Conservation (phyloP, 2,888 invertebrate species). For the Conops quadrifasciatus region DNA sequence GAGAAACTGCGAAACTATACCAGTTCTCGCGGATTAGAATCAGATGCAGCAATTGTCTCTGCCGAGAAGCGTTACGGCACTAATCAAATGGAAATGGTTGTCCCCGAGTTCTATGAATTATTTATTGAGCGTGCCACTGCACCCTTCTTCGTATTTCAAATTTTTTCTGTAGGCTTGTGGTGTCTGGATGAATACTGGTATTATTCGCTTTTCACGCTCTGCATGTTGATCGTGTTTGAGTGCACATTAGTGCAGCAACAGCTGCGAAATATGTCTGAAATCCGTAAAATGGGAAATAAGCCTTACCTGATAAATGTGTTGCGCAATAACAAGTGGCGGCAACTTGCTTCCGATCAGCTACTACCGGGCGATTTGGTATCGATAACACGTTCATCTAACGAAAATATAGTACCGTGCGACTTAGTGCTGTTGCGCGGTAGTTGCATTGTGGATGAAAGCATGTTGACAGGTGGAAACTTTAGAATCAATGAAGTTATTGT, state of each 20-base stretch:
- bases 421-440: constrained; percentile 91
- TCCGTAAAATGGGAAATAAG: constrained; percentile 98
- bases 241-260: constrained; percentile 99
- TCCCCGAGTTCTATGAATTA: constrained; percentile 95
- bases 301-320: constrained; percentile 92
- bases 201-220: constrained; percentile 94
- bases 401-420: constrained; percentile 96
- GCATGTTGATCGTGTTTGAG: constrained; percentile 96
- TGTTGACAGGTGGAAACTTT: constrained; percentile 81
- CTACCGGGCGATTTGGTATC: constrained; percentile 97
- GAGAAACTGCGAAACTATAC: constrained; percentile 76
- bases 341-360: constrained; percentile 84
- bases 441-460: constrained; percentile 98
- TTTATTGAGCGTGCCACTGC: constrained; percentile 98
- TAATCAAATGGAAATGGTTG: constrained; percentile 88
- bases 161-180: constrained; percentile 98
- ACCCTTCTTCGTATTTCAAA: constrained; percentile 99
- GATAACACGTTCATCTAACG: constrained; percentile 86
- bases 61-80: constrained; percentile 87
- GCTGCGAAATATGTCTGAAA: constrained; percentile 96
- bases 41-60: constrained; percentile 78
- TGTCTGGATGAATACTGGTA: constrained; percentile 99
- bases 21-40: constrained; percentile 86
- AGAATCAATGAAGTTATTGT: background rate
- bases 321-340: constrained; percentile 89